Conservation (phyloP, 2,113 vertebrate genomes). For the Glaucomys volans region DNA sequence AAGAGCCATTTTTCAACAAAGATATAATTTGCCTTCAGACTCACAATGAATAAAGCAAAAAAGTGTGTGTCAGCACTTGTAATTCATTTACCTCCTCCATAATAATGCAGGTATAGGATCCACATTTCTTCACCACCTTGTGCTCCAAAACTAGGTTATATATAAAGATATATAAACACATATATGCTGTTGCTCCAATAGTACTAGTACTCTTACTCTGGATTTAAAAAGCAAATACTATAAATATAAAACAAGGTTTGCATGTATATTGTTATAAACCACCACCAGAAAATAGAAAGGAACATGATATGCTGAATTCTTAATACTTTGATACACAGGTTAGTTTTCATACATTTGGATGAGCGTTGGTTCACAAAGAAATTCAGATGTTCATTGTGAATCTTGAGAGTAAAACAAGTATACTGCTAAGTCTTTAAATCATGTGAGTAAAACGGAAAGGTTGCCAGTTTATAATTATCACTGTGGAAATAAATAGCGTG, state of each 20-base stretch:
- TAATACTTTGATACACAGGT: background rate
- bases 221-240: background rate
- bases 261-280: background rate
- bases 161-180: too few species aligned
- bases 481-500: background rate
- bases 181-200: background rate
- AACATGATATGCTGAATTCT: background rate
- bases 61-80: background rate
- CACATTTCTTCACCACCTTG: background rate
- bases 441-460: background rate
- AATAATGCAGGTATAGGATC: background rate
- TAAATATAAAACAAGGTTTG: background rate
- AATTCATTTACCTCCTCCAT: background rate
- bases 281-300: background rate
- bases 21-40: background rate
- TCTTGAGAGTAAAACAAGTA: background rate
- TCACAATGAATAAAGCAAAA: background rate
- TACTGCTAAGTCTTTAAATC: background rate
- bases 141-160: background rate
- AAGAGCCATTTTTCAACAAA: background rate
- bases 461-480: conserved; percentile 55
- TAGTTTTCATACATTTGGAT: background rate
- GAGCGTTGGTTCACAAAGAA: background rate
- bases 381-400: background rate
- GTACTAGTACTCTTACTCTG: background rate